Base-by-base conservation (phyloP, 2,797 vertebrate species). In the Anableps anableps region DNA sequence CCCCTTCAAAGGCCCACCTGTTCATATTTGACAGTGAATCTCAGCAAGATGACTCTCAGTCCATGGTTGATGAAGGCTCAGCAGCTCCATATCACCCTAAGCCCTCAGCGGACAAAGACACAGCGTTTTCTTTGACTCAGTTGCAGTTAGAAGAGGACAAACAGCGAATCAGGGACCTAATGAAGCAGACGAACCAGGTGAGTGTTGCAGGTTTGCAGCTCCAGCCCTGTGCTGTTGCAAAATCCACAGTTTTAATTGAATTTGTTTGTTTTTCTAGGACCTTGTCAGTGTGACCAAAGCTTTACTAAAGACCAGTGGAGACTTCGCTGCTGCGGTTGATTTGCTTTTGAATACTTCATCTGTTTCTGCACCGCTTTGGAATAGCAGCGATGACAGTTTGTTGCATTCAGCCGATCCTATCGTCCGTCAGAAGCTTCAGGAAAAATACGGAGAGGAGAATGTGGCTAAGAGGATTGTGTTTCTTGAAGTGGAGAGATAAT, bases 251-350 rank as follows among this genome's bases (percentile, higher is more conserved):
- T 34, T 80, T 7, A 53, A 7, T 10, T 31, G 19, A 34, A 23
- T 51, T 29, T 73, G 71, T 50, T 60, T n/a, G 0, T 87, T 72
- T 85, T 26, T 73, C 23, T 29, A 94, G 89, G 95, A 97, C 91
- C 86, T 99, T 8, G 88, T 87, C 4, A 94, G 89, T 21, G 97
- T 99, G 41, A 97, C 96, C 71, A 98, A 97, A 88, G 96, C 97
- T 0, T 93, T 99, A 72, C 84, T 99, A 77, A 98, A 95, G 89
- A 97, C 96, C 88, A 98, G 93, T 0, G 98, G 98, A 58, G 97
- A 98, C 19, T 79, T 96, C 51, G 88, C 93, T 36, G 93, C 94
- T 10, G 96, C 97, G 0, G 91, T 80, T 2, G 84, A 91, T 8
- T 96, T 97, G 76, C 91, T 96, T 41, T 68, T 83, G 17, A 78